Evolutionary conservation across 2,113 vertebrate genomes (phyloP).

Genomic region (Cathartes aura): DNA sequence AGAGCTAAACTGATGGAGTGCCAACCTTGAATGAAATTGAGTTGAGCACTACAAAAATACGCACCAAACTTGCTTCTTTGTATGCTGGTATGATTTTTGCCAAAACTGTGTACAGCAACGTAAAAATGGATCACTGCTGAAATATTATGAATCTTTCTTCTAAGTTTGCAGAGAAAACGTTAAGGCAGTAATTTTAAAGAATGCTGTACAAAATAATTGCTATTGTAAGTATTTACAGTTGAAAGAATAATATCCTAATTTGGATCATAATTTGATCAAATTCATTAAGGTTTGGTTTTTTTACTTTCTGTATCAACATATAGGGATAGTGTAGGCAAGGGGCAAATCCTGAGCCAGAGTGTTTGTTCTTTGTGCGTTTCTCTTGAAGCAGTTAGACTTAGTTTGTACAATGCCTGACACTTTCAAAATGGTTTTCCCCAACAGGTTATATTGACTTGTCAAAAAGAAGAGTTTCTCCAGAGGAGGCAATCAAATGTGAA

Average conservation of each 20-base stretch:
- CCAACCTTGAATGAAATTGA: neutral
- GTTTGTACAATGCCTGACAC: neutral
- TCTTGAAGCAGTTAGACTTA: neutral
- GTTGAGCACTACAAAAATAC: neutral
- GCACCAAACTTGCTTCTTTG: neutral
- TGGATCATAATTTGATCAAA: neutral
- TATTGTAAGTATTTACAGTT: neutral
- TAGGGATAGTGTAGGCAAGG: neutral
- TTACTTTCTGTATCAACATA: neutral
- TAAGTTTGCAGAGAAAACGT: neutral
- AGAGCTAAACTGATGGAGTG: neutral
- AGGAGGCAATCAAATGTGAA: conserved; percentile 98
- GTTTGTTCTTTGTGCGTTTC: neutral
- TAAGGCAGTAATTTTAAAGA: neutral
- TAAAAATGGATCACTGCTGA: neutral
- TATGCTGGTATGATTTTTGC: neutral
- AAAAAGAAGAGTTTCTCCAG: conserved; percentile 98
- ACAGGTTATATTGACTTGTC: conserved; percentile 97
- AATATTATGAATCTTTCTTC: neutral
- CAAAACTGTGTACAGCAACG: neutral
- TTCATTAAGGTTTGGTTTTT: neutral
- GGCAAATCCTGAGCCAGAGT: neutral
- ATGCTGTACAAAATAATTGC: neutral
- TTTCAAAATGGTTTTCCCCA: neutral
- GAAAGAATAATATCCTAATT: neutral